phyloP scores from a whole-genome alignment of 2,113 vertebrate species.

The Columba janthina region DNA sequence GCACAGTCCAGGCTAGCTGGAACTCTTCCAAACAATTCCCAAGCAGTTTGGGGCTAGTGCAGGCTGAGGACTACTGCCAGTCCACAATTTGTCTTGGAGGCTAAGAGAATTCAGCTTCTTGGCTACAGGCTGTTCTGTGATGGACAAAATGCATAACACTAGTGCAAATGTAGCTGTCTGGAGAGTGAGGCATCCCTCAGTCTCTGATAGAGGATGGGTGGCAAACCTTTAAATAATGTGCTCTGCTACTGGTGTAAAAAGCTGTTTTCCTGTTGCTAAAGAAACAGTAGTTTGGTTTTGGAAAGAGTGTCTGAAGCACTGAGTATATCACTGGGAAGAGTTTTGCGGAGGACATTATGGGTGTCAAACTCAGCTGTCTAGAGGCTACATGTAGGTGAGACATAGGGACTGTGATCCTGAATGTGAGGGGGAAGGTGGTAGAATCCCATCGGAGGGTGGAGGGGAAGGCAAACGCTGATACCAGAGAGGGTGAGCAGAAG shows the following conservation, averaged over 20 bases:
- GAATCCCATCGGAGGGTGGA: neutral
- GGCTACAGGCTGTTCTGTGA: neutral
- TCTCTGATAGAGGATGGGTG: neutral
- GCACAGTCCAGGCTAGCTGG: neutral
- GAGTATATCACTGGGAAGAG: neutral
- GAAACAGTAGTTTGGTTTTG: neutral
- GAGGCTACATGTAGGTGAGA: rapidly evolving
- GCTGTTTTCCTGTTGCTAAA: neutral
- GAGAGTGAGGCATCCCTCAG: neutral
- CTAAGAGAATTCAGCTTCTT: neutral
- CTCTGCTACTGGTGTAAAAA: neutral
- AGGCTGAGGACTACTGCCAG: neutral
- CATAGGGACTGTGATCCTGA: rapidly evolving
- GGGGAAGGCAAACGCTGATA: neutral
- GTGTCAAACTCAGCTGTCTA: neutral
- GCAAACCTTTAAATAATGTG: neutral
- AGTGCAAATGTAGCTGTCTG: neutral
- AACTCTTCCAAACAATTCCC: neutral
- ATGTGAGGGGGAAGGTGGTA: neutral
- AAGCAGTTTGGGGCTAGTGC: neutral
- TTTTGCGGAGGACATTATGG: neutral
- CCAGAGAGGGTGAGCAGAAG: neutral
- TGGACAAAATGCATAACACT: neutral
- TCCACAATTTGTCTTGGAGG: neutral
- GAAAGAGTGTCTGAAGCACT: neutral